These are phyloP conservation scores for Mesembrinibis cayennensis DNA, from an alignment of 2,113 vertebrate species.

Conservation along the genomic window DNA sequence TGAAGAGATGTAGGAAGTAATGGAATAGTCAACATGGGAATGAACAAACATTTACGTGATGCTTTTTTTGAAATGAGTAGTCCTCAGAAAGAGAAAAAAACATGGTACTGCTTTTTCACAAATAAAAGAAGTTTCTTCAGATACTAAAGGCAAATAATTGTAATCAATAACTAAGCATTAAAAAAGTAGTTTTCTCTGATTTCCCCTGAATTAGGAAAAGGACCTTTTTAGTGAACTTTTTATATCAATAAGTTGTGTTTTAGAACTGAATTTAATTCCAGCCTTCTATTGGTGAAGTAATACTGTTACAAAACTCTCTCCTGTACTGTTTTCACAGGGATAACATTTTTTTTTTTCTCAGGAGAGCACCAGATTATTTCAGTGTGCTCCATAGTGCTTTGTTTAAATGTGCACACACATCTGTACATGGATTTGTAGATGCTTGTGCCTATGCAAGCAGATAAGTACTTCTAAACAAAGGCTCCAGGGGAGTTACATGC, in stretches of 20 bases:
- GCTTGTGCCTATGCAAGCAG: constrained; percentile 21
- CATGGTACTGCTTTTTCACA: neutral
- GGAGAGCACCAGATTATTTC: neutral
- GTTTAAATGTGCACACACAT: neutral
- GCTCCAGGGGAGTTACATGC: constrained; percentile 12
- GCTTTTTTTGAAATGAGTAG: neutral
- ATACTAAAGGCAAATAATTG: neutral
- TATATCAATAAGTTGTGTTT: neutral
- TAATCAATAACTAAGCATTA: neutral
- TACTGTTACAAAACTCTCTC: neutral
- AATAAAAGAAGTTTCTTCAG: neutral
- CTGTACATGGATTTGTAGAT: constrained; percentile 2
- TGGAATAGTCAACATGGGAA: neutral
- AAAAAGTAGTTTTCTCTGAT: neutral
- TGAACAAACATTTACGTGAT: neutral
- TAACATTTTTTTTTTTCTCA: neutral
- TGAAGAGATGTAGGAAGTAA: neutral
- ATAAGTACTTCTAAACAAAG: constrained; percentile 27
- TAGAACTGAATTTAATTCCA: constrained; percentile 1
- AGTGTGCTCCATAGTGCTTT: neutral
- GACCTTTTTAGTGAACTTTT: neutral
- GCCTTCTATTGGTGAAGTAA: neutral
- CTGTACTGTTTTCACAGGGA: neutral
- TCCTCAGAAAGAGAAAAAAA: neutral
- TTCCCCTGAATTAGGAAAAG: neutral